A percentile compares a stretch with the other conserved stretches of the same genome.
phyloP scores from a whole-genome alignment of 37 sponge, comb jelly and placozoan species.

The Cliona cf. orientalis region DNA sequence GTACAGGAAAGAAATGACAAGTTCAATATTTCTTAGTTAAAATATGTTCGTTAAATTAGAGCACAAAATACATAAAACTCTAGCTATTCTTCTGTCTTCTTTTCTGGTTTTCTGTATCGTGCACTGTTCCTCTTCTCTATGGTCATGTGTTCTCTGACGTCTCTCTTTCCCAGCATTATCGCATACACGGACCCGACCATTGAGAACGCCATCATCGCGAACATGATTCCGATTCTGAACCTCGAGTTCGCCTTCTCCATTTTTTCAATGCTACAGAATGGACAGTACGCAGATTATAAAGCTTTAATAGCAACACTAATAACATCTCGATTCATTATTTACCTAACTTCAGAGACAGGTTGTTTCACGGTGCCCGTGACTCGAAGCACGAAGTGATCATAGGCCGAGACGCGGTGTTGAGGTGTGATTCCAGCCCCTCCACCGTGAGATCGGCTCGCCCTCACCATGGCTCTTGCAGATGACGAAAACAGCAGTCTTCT shows the following conservation, averaged over 20 bases:
- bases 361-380: conserved; percentile 34
- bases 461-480: too few relatives aligned
- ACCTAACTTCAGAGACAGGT: conserved; percentile 14
- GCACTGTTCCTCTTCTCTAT: conserved; percentile 23
- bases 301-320: background rate
- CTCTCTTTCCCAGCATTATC: conserved; percentile 32
- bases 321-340: background rate
- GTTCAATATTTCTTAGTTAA: background rate
- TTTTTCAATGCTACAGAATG: conserved; percentile 28
- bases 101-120: conserved; percentile 4
- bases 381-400: conserved; percentile 39
- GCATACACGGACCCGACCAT: conserved; percentile 42
- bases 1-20: background rate
- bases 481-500: too few relatives aligned
- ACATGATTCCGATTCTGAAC: conserved; percentile 70
- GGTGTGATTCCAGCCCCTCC: conserved; percentile 8
- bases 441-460: too few relatives aligned
- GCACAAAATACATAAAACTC: background rate
- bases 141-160: background rate
- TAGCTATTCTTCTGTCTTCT: background rate
- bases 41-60: background rate
- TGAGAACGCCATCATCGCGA: conserved; percentile 48
- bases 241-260: conserved; percentile 69
- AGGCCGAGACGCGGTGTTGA: conserved; percentile 36
- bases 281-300: background rate